Evolutionary conservation across 1,140 invertebrate genomes (phyloP), one percentile per base, ranked within the genome.

Genomic region (Drosophila dunni): DNA sequence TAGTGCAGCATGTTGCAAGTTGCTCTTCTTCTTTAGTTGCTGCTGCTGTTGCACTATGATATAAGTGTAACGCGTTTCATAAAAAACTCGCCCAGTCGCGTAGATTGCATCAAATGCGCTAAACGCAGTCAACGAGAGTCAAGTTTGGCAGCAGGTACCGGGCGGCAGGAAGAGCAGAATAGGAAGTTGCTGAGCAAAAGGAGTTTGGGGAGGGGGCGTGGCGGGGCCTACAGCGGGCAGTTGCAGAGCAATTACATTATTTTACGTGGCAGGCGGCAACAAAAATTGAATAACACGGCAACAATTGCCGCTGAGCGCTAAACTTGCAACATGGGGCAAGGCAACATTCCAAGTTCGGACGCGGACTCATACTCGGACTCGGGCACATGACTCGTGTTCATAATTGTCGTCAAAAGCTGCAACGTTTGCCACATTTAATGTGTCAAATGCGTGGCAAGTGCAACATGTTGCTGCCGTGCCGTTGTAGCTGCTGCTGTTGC

Each of bases 191-290:
- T 40, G 36, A 29, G 24, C 24, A 42, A 45, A 20, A 10, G 8
- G 20, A 29, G 24, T 1, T 29, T 3, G 3, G 24, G 24, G 4
- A 29, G 4, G 24, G 24, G 24, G 24, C 24, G 24, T 29, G 2
- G 0, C 1, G 29, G 44, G 45, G 45, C 13, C 29, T 6, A 36
- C n/a, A 42, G 10, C 45, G 6, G 24, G 50, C n/a, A 65, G 65
- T 42, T 75, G 65, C 76, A 79, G 50, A 42, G 81, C 81, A 80
- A 83, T 83, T 83, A 84, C 81, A 83, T 80, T 78, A 83, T 77
- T 84, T 72, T 44, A 48, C 64, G 57, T 67, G 36, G 36, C 69
- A 51, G 78, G 68, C 60, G 62, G 69, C 58, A 48, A 54, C 69
- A 24, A 63, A 70, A 58, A 81, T 83, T 83, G 58, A 83, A 83